A percentile compares a stretch with the other conserved stretches of the same genome.
phyloP scores from a whole-genome alignment of 2,113 vertebrate species.

The Callithrix jacchus region DNA sequence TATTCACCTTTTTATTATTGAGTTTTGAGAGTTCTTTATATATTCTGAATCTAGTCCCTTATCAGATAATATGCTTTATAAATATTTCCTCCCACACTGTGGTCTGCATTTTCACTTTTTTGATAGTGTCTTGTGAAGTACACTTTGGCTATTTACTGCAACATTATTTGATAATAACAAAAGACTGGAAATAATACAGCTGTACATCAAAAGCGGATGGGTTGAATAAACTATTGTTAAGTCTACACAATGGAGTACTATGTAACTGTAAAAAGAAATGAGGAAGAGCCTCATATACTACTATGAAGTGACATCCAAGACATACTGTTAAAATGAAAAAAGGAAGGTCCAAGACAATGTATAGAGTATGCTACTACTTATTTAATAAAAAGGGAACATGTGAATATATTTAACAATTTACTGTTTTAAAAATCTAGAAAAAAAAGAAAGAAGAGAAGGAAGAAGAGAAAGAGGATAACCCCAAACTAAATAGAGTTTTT shows the following conservation, averaged over 20 bases:
- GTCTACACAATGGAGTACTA: neutral
- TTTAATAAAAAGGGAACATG: neutral
- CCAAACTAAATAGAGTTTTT: neutral
- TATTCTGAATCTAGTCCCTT: neutral
- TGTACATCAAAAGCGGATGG: neutral
- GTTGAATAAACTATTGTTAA: neutral
- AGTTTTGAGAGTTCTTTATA: neutral
- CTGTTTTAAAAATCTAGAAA: neutral
- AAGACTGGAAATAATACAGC: neutral
- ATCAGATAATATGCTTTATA: neutral
- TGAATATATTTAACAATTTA: constrained; percentile 17
- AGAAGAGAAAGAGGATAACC: neutral
- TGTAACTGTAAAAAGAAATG: neutral
- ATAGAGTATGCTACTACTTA: neutral
- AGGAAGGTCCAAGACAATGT: neutral
- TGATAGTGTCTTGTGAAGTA: neutral
- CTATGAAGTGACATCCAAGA: neutral
- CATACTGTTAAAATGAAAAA: neutral
- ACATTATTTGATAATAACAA: neutral
- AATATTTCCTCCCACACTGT: neutral
- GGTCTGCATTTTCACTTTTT: neutral
- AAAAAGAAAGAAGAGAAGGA: neutral
- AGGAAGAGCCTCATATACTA: neutral
- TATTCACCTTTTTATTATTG: neutral
- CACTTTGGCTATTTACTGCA: constrained; percentile 1